phyloP scores from a whole-genome alignment of 2,888 invertebrate genomes.

The Brachylomia viminalis region DNA sequence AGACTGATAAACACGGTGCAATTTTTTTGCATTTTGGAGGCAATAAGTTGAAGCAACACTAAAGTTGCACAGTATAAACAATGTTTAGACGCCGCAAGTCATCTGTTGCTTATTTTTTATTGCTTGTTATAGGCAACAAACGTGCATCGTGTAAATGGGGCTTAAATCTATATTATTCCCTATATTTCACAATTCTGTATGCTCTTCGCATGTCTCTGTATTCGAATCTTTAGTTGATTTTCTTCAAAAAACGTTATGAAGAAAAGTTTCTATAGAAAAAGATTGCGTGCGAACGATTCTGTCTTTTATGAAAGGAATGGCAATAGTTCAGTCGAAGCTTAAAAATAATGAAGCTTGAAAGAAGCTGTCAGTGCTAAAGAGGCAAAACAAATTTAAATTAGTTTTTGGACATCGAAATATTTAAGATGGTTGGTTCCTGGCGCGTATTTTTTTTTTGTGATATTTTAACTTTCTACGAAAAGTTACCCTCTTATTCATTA shows the following conservation, averaged over 20 bases:
- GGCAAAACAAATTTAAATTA: neutral
- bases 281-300: slow-evolving; percentile 1
- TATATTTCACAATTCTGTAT: neutral
- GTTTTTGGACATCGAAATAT: neutral
- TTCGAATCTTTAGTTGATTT: slow-evolving; percentile 35
- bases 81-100: neutral
- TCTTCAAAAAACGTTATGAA: neutral
- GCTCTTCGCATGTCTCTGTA: slow-evolving; percentile 8
- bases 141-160: neutral
- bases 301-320: slow-evolving; percentile 55
- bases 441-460: too few species aligned
- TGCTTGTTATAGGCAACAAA: neutral
- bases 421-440: too few species aligned
- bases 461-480: neutral
- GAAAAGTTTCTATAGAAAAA: neutral
- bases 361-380: slow-evolving; percentile 10
- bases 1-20: neutral
- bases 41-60: neutral
- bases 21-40: neutral
- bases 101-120: neutral
- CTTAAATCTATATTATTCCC: neutral
- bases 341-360: slow-evolving; percentile 12
- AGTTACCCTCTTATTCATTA: neutral
- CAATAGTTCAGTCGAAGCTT: slow-evolving; percentile 59
- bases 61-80: neutral